A percentile compares a stretch with the other conserved stretches of the same genome.
phyloP scores from a whole-genome alignment of 2,113 vertebrate genomes.

The Rhabdornis inornatus region DNA sequence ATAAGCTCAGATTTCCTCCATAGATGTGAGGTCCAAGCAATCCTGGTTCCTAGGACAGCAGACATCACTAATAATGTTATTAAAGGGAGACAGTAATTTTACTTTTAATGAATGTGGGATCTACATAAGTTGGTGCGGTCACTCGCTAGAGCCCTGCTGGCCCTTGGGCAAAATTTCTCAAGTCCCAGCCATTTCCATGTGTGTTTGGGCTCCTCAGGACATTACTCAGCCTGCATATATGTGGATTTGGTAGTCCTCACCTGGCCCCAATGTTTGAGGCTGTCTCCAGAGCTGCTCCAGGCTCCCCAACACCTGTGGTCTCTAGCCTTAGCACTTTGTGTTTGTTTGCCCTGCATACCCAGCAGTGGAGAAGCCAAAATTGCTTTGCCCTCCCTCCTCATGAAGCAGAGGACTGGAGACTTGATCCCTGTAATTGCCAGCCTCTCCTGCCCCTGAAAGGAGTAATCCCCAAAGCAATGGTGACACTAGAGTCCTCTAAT shows the following conservation, averaged over 20 bases:
- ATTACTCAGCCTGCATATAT: background rate
- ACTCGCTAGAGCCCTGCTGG: fast-evolving
- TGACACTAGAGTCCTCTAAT: background rate
- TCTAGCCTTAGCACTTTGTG: background rate
- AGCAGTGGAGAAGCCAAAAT: background rate
- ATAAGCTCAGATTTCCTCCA: background rate
- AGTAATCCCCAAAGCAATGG: background rate
- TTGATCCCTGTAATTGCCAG: background rate
- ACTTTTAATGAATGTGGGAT: conserved; percentile 16
- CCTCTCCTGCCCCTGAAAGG: background rate
- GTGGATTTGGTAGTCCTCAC: background rate
- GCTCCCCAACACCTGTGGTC: fast-evolving
- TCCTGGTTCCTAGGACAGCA: background rate
- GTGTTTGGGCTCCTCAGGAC: background rate
- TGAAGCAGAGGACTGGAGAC: background rate
- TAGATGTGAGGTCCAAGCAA: background rate
- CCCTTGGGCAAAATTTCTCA: conserved; percentile 24
- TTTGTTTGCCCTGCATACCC: background rate
- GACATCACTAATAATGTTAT: background rate
- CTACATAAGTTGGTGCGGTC: background rate
- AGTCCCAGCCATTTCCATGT: background rate
- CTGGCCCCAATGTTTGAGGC: background rate
- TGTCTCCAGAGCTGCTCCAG: background rate
- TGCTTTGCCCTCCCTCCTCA: background rate
- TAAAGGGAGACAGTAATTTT: conserved; percentile 20